Percentiles rank a stretch among this genome's conserved stretches.
phyloP scores from a whole-genome alignment of 2,113 vertebrate genomes.

The Podarcis raffonei region DNA sequence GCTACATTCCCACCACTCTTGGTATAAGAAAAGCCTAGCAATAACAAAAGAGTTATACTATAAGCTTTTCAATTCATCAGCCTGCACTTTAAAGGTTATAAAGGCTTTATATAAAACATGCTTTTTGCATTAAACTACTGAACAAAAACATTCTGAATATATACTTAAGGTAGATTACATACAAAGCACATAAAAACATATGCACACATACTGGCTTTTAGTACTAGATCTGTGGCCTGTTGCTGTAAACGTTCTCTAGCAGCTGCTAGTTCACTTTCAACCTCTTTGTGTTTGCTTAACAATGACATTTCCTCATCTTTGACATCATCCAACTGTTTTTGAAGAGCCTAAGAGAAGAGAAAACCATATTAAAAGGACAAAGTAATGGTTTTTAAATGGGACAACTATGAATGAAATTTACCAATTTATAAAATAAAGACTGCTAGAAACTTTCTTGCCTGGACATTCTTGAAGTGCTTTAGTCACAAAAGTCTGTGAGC shows the following conservation, averaged over 20 bases:
- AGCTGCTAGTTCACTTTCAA: conserved; percentile 93
- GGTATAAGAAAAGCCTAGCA: too few species aligned
- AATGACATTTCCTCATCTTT: conserved; percentile 93
- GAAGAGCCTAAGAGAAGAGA: conserved; percentile 83
- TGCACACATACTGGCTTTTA: conserved; percentile 94
- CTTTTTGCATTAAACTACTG: conserved; percentile 10
- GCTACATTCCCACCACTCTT: neutral
- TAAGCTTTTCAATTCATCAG: neutral
- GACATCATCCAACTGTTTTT: conserved; percentile 94
- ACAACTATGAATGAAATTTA: conserved; percentile 20
- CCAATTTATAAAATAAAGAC: conserved; percentile 10
- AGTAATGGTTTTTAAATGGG: conserved; percentile 20
- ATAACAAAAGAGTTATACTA: neutral
- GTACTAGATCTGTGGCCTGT: conserved; percentile 94
- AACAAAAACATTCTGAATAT: conserved; percentile 29
- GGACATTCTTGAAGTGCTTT: neutral
- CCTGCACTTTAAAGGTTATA: neutral
- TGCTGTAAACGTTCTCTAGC: conserved; percentile 92
- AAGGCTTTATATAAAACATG: neutral
- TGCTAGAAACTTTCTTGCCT: neutral
- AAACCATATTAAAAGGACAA: conserved; percentile 45
- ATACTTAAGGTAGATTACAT: conserved; percentile 10
- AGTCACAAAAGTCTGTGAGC: neutral
- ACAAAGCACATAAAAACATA: conserved; percentile 37
- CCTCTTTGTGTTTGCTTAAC: conserved; percentile 94